A percentile compares a stretch with the other conserved stretches of the same genome.
phyloP scores from a whole-genome alignment of 1,140 invertebrate genomes.

The Meloidogyne floridensis region DNA sequence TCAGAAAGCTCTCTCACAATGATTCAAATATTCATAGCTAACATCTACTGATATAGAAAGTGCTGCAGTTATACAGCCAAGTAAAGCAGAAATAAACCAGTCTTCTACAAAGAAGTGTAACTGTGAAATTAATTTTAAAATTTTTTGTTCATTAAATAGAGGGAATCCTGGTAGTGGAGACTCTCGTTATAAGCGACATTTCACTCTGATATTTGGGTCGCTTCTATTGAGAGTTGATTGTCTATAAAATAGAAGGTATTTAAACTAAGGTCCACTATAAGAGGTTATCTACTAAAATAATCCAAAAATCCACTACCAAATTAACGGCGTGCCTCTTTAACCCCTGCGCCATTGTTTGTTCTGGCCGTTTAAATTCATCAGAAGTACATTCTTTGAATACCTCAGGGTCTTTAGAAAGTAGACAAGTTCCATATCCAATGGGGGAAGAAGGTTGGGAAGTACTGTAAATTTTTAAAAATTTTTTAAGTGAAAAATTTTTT shows the following conservation, averaged over 20 bases:
- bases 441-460: not conserved
- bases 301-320: not conserved
- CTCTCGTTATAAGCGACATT: too few relatives aligned
- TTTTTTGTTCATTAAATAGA: too few relatives aligned
- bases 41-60: constrained; percentile 62
- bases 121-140: not conserved
- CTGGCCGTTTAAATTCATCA: constrained; percentile 1
- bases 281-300: too few relatives aligned
- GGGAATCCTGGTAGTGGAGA: too few relatives aligned
- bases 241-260: too few relatives aligned
- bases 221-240: too few relatives aligned
- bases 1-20: constrained; percentile 41
- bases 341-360: not conserved
- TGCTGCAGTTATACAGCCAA: constrained; percentile 63
- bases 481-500: too few relatives aligned
- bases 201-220: too few relatives aligned
- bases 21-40: constrained; percentile 60
- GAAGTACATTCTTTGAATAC: not conserved
- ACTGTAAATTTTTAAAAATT: not conserved
- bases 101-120: constrained; percentile 65
- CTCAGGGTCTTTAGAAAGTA: not conserved
- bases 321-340: not conserved
- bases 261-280: too few relatives aligned
- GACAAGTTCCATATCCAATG: not conserved
- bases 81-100: constrained; percentile 60